Conservation (phyloP, 2,888 invertebrate genomes). For the Palloptera scutellata region DNA sequence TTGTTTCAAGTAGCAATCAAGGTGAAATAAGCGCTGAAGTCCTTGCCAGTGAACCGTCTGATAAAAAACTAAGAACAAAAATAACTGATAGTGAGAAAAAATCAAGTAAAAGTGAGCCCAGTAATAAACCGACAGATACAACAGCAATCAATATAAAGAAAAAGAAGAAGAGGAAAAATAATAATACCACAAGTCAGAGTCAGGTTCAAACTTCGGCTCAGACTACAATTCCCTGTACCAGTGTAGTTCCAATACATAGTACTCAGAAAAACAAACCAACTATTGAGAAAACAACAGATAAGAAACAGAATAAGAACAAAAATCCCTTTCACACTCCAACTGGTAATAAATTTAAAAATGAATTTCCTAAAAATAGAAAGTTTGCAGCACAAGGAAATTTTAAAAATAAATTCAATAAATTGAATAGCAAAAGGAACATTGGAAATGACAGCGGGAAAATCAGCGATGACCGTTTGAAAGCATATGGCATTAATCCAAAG, state of each 20-base stretch:
- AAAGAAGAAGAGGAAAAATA: slow-evolving; percentile 46
- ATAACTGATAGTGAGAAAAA: neutral
- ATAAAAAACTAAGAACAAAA: slow-evolving; percentile 23
- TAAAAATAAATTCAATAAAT: slow-evolving; percentile 32
- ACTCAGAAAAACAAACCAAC: neutral
- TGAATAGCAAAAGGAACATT: slow-evolving; percentile 18
- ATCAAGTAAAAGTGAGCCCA: slow-evolving; percentile 11
- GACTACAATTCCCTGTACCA: too few species aligned
- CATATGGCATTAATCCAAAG: slow-evolving; percentile 92
- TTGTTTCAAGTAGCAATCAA: neutral
- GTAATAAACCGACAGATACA: slow-evolving; percentile 29
- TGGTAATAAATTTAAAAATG: neutral
- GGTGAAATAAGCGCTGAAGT: neutral
- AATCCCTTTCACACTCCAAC: slow-evolving; percentile 22
- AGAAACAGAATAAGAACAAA: slow-evolving; percentile 3
- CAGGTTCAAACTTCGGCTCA: too few species aligned
- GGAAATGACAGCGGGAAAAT: slow-evolving; percentile 36
- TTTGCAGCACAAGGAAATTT: slow-evolving; percentile 1
- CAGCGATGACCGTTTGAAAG: slow-evolving; percentile 83
- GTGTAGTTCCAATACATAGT: neutral
- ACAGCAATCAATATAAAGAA: slow-evolving; percentile 41
- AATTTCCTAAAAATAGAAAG: neutral
- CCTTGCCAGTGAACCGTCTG: neutral
- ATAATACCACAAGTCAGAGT: neutral
- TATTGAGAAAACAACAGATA: neutral